phyloP scores from a whole-genome alignment of 2,797 vertebrate genomes.

The Lacerta viridis region DNA sequence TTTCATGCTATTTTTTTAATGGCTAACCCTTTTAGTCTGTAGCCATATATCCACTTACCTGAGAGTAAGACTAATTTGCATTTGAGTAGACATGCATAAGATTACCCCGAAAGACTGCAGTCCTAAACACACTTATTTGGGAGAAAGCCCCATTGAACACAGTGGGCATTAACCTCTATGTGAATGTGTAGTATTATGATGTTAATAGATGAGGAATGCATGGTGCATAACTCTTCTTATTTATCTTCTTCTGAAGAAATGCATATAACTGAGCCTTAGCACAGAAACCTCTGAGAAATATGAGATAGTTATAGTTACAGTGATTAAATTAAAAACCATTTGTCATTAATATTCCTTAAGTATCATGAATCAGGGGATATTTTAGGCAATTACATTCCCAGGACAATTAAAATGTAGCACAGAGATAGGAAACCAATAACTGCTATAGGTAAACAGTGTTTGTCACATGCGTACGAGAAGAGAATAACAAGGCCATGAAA shows the following conservation, averaged over 20 bases:
- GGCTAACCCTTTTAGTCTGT: not conserved
- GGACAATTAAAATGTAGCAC: conserved; percentile 24
- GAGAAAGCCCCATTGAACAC: not conserved
- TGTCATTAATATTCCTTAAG: conserved; percentile 26
- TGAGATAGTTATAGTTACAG: not conserved
- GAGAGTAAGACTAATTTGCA: not conserved
- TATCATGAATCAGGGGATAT: not conserved
- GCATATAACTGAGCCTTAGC: not conserved
- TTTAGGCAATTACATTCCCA: conserved; percentile 50
- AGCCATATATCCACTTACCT: not conserved
- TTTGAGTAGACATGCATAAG: not conserved
- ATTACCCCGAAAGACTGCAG: too few species aligned
- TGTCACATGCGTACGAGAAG: conserved; percentile 33
- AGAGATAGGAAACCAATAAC: conserved; percentile 44
- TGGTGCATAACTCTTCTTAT: not conserved
- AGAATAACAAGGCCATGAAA: conserved; percentile 51
- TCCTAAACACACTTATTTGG: not conserved
- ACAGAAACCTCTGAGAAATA: conserved; percentile 15
- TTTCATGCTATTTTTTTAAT: not conserved
- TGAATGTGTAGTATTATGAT: not conserved
- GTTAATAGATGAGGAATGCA: not conserved
- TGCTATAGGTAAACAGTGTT: conserved; percentile 47
- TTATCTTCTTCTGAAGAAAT: not conserved
- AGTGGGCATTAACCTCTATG: not conserved
- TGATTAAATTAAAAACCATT: conserved; percentile 41